phyloP scores from a whole-genome alignment of 2,888 invertebrate genomes.

The Bedellia somnulentella region DNA sequence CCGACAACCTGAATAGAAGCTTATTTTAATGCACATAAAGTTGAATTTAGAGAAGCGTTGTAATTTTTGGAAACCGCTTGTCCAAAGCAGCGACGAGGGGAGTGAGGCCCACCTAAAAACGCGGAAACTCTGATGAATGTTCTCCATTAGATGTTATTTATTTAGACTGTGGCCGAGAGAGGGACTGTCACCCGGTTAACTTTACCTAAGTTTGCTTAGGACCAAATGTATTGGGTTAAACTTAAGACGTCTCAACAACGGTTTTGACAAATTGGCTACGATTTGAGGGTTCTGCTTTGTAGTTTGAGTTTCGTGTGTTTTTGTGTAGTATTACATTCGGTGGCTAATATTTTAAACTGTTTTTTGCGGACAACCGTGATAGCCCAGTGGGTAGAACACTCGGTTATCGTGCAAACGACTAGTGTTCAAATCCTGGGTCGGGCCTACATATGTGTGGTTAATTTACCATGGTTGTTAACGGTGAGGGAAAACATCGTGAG shows the following conservation, averaged over 20 bases:
- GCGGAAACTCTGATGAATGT: conserved; percentile 62
- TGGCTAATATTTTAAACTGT: no score
- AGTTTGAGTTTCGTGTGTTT: no score
- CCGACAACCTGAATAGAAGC: conserved; percentile 18
- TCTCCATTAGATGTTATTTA: conserved; percentile 63
- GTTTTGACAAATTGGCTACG: conserved; percentile 42
- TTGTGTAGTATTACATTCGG: no score
- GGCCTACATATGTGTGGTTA: no score
- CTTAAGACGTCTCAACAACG: conserved; percentile 48
- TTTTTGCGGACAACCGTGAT: no score
- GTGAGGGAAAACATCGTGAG: no score
- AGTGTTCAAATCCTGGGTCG: no score
- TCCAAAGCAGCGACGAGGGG: conserved; percentile 42
- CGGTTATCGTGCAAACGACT: no score
- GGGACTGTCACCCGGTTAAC: conserved; percentile 47
- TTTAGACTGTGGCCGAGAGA: conserved; percentile 59
- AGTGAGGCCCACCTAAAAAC: conserved; percentile 55
- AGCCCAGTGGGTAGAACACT: no score
- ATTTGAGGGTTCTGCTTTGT: conserved; percentile 37
- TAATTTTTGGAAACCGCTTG: conserved; percentile 27
- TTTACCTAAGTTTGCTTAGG: conserved; percentile 59
- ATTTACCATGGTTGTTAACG: no score
- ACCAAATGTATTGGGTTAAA: conserved; percentile 51
- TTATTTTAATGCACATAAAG: conserved; percentile 11
- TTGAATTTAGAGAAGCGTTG: conserved; percentile 15